phyloP scores from a whole-genome alignment of 2,113 vertebrate species.

The Vombatus ursinus region DNA sequence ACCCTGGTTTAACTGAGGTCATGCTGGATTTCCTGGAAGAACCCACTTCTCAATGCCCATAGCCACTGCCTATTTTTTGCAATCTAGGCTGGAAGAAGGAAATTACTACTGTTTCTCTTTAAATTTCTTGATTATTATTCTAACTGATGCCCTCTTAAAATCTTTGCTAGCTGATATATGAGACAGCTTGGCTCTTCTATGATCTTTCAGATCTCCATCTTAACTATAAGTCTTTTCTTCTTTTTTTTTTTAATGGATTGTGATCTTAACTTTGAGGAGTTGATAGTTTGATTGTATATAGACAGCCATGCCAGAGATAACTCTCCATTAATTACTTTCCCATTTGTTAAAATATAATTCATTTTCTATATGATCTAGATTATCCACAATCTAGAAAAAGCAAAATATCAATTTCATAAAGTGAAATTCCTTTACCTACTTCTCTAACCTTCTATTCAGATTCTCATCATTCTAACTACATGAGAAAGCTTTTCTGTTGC shows the following conservation, averaged over 20 bases:
- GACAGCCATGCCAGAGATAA: too few species aligned
- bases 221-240: too few species aligned
- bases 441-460: not conserved
- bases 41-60: too few species aligned
- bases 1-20: too few species aligned
- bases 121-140: too few species aligned
- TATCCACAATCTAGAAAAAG: not conserved
- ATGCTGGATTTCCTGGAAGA: too few species aligned
- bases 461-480: not conserved
- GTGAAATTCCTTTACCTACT: not conserved
- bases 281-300: not conserved
- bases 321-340: not conserved
- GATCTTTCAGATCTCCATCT: not conserved
- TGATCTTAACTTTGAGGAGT: not conserved
- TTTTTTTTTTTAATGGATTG: too few species aligned
- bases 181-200: not conserved
- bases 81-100: too few species aligned
- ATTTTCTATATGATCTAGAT: not conserved
- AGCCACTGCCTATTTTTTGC: too few species aligned
- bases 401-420: not conserved
- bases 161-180: not conserved
- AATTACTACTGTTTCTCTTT: too few species aligned
- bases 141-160: not conserved
- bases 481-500: not conserved
- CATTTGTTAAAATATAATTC: not conserved